Conservation (phyloP, 2,888 invertebrate species). For the Idaea dimidiata region DNA sequence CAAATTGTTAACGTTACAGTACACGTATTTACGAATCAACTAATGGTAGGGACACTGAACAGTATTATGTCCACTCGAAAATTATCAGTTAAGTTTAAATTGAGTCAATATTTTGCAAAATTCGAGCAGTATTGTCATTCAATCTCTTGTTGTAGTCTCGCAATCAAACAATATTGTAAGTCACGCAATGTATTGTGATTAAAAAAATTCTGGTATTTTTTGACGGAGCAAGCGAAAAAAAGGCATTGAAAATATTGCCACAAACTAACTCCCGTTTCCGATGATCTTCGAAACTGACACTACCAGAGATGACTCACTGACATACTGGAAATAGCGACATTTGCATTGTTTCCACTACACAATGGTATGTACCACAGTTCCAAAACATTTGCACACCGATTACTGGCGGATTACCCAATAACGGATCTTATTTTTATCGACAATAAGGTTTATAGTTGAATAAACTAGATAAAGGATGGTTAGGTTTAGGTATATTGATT, state of each 20-base stretch:
- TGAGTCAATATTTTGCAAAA: too few species aligned
- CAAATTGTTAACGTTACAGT: too few species aligned
- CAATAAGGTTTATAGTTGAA: slow-evolving; percentile 7
- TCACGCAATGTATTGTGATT: too few species aligned
- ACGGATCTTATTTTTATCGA: not conserved
- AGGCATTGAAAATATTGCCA: not conserved
- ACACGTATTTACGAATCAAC: too few species aligned
- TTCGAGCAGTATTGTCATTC: too few species aligned
- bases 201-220: too few species aligned
- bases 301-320: slow-evolving; percentile 48
- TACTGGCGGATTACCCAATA: not conserved
- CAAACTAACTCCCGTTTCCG: not conserved
- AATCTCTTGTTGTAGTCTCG: too few species aligned
- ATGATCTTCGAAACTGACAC: slow-evolving; percentile 29
- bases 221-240: not conserved
- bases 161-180: too few species aligned
- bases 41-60: too few species aligned
- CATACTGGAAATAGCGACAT: slow-evolving; percentile 47
- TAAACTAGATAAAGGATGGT: not conserved
- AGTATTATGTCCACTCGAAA: too few species aligned
- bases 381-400: slow-evolving; percentile 17
- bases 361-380: slow-evolving; percentile 24
- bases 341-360: slow-evolving; percentile 44
- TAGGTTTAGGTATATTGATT: not conserved
- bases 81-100: too few species aligned